Evolutionary conservation across 2,797 vertebrate species (phyloP).

Genomic region (Glyptemys insculpta): DNA sequence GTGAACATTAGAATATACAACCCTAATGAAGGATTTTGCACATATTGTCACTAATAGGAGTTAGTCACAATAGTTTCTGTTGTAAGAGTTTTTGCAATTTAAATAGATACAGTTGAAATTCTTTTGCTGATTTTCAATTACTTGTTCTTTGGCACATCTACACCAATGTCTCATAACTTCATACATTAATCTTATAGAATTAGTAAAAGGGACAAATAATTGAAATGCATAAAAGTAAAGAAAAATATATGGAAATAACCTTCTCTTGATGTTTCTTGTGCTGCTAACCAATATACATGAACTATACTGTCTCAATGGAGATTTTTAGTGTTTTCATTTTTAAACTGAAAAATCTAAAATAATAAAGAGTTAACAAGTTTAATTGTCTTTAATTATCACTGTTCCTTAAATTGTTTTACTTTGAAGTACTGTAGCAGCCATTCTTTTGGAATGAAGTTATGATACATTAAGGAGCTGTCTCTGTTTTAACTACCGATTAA

Average conservation of each 20-base stretch:
- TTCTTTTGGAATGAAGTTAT: conserved; percentile 6
- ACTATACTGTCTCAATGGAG: neutral
- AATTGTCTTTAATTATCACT: neutral
- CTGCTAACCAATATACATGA: neutral
- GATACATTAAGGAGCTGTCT: neutral
- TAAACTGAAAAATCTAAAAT: neutral
- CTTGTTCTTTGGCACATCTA: neutral
- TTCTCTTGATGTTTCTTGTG: neutral
- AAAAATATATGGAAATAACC: neutral
- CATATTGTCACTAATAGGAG: neutral
- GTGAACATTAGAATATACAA: neutral
- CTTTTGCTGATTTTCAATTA: neutral
- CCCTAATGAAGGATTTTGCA: neutral
- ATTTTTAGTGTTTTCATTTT: neutral
- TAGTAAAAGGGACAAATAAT: neutral
- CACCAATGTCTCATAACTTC: neutral
- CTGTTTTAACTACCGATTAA: neutral
- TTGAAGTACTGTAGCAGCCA: neutral
- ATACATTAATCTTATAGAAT: neutral
- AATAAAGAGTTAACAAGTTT: neutral
- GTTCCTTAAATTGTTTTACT: neutral
- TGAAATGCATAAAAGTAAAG: neutral
- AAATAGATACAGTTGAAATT: neutral
- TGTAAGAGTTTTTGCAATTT: neutral
- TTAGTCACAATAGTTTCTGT: neutral